phyloP scores from a whole-genome alignment of 2,888 invertebrate genomes.

The Buathra laborator region DNA sequence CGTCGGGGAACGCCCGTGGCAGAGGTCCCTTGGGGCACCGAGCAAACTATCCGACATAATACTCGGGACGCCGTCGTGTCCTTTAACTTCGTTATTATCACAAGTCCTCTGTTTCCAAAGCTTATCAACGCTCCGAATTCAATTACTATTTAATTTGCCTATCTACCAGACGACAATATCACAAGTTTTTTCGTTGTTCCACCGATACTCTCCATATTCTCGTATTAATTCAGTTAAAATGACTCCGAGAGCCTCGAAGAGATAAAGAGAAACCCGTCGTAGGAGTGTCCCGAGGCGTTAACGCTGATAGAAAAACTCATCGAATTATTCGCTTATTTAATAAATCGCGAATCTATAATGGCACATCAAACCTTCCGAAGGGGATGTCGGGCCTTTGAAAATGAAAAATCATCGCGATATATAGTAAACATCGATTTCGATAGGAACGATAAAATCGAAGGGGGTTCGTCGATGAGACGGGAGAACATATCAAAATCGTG shows the following conservation, averaged over 20 bases:
- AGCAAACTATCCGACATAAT: slow-evolving; percentile 18
- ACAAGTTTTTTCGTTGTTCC: not conserved
- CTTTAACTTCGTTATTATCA: slow-evolving; percentile 55
- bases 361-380: not conserved
- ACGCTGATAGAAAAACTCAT: not conserved
- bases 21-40: slow-evolving; percentile 28
- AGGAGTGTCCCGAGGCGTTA: not conserved
- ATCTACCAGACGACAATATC: not conserved
- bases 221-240: not conserved
- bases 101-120: not conserved
- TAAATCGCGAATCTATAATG: slow-evolving; percentile 1
- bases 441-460: not conserved
- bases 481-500: slow-evolving; percentile 47
- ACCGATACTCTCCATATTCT: too few species aligned
- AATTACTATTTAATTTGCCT: slow-evolving; percentile 20
- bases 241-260: not conserved
- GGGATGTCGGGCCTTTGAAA: not conserved
- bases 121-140: slow-evolving; percentile 30
- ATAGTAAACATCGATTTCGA: not conserved
- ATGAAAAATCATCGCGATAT: slow-evolving; percentile 52
- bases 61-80: not conserved
- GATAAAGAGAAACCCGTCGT: not conserved
- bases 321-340: slow-evolving; percentile 10
- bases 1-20: slow-evolving; percentile 28
- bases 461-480: slow-evolving; percentile 10